Base-by-base conservation (phyloP, 2,113 vertebrate genomes). In the Leiothrix lutea region DNA sequence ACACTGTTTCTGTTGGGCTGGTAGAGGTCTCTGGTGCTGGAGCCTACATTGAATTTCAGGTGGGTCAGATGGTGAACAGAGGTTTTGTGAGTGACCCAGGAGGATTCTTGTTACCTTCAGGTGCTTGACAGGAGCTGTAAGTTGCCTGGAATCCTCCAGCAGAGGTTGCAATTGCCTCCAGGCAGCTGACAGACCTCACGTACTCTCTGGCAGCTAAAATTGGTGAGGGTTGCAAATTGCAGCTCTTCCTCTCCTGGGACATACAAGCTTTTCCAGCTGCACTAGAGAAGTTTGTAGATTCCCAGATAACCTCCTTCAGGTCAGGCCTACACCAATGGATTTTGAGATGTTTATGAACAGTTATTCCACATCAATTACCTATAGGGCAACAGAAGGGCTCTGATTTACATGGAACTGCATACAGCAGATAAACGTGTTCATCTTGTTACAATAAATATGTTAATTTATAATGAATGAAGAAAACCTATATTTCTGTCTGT, bases 151-250 rank as follows among this genome's bases (percentile, higher is more conserved):
- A 94, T 93, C 72, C 95, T 94, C 82, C 93, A 94, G 92, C 72
- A 94, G 94, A 96, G 92, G 90, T 12, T 96, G 96, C 88, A 82
- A 7, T 93, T 92, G 96, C 95, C 92, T 86, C 95, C 95, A 86
- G 93, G 95, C 94, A 95, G 93, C 80, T 94, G 95, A 64, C 75
- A 95, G 85, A 62, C 69, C 94, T 95, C 95, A 96, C 88, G 86
- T 95, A 96, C 40, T 4, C 92, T 86, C 47, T 23, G 57, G 88
- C 71, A 94, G 86, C 90, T 90, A 67, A 78, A 87, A 71, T 16
- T 3, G 5, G 93, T 19, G 58, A 93, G 72, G 86, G 75, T 0
- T 93, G 88, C 1, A 18, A 90, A 84, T n/a, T 83, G 88, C 80
- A 78, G 80, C 60, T 86, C 80, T 60, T 62, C 75, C 86, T 84